Evolutionary conservation across 2,113 vertebrate species (phyloP), one percentile per base, ranked within the genome.

Genomic region (Amblyornis subalaris): DNA sequence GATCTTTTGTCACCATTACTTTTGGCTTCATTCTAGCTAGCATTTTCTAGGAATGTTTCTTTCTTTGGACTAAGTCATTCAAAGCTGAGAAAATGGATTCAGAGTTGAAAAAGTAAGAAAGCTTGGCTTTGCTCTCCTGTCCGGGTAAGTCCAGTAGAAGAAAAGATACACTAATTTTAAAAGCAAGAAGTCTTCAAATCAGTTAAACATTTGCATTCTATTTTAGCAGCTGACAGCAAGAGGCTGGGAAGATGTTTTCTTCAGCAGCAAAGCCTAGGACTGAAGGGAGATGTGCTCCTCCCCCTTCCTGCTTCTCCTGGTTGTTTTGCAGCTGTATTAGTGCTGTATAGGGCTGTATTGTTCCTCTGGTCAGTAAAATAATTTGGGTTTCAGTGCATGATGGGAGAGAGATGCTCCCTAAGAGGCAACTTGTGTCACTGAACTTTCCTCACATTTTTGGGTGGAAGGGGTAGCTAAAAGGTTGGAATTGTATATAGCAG

Each of bases 31-130:
- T 77, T 89, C 67, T 60, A 86, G 83, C 73, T 51, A 55, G 54
- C 11, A n/a, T 67, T 92, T 92, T 81, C 86, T 82, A 64, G 74
- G 74, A 87, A 29, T 29, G 19, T 78, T 94, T 82, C 61, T 72
- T 88, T 75, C 67, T 80, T 90, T 84, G 44, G 67, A 80, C 33
- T 89, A 69, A 71, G 29, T 74, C 16, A 17, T 53, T 85, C 20
- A 85, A 78, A 92, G 66, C n/a, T 85, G 65, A 89, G 36, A 74
- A 75, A 92, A 91, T 1, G 1, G 65, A 84, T 71, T 87, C 65
- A 48, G 61, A 87, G 19, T 35, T 92, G 83, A 78, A 67, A 84
- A 67, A 91, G 76, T 22, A 62, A 86, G 79, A 45, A 73, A 55
- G 15, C 14, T 65, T 72, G 64, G 42, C 7, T 81, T 78, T 86